Conservation (phyloP, 2,888 invertebrate genomes). For the Drosophila testacea region DNA sequence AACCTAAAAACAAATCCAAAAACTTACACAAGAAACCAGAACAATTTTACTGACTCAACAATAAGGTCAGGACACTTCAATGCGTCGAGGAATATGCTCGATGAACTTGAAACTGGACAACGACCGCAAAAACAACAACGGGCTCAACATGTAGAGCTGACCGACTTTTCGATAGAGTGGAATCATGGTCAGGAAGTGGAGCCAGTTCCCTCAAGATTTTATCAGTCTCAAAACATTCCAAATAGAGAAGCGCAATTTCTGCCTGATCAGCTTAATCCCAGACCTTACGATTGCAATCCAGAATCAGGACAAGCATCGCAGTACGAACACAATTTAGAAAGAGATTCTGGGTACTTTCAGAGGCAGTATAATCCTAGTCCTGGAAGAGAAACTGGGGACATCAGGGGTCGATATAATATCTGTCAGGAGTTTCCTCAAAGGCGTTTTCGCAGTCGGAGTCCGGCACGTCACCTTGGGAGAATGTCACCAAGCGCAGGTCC, state of each 20-base stretch:
- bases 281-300: not conserved
- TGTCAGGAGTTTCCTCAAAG: not conserved
- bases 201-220: not conserved
- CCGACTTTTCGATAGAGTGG: not conserved
- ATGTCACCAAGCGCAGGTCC: not conserved
- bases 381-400: not conserved
- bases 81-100: conserved; percentile 14
- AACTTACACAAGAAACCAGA: not conserved
- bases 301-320: not conserved
- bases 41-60: not conserved
- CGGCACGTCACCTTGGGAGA: not conserved
- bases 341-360: not conserved
- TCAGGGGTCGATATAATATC: not conserved
- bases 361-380: not conserved
- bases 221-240: not conserved
- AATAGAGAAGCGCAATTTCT: not conserved
- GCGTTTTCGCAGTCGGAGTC: conserved; percentile 12
- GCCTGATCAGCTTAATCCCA: not conserved
- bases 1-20: conserved; percentile 20
- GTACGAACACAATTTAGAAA: not conserved
- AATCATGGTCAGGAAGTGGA: not conserved
- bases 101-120: not conserved
- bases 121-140: too few species aligned
- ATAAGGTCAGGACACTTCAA: not conserved
- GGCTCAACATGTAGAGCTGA: too few species aligned